phyloP scores from a whole-genome alignment of 1,140 invertebrate species.

The Drosophila pallidifrons region DNA sequence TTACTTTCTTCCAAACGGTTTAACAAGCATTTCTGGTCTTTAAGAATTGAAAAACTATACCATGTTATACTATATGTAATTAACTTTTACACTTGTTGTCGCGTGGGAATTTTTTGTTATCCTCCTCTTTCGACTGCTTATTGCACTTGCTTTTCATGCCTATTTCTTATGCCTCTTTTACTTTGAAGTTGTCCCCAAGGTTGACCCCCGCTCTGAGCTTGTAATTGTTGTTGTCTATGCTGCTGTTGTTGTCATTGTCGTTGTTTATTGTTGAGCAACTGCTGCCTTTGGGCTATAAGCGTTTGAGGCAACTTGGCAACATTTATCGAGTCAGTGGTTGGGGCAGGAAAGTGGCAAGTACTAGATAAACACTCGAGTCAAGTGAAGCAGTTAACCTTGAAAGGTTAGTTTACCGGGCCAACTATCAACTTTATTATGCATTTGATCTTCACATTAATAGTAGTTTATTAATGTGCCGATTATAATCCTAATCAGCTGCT shows the following conservation, averaged over 20 bases:
- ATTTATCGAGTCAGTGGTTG: background rate
- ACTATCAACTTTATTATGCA: conserved; percentile 9
- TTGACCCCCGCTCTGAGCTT: conserved; percentile 17
- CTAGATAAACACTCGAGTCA: conserved; percentile 17
- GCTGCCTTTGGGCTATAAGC: conserved; percentile 19
- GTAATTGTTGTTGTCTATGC: conserved; percentile 4
- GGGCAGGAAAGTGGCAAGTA: conserved; percentile 33
- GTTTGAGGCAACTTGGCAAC: conserved; percentile 13
- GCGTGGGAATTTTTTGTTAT: conserved; percentile 49
- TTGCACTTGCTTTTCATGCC: conserved; percentile 42
- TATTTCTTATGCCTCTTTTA: conserved; percentile 5
- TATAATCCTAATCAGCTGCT: conserved; percentile 11
- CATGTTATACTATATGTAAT: conserved; percentile 33
- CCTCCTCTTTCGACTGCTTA: conserved; percentile 25
- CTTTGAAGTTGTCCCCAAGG: conserved; percentile 51
- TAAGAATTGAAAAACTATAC: conserved; percentile 48
- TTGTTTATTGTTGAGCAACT: conserved; percentile 32
- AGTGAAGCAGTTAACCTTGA: conserved; percentile 41
- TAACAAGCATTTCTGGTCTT: conserved; percentile 18
- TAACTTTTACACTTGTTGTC: conserved; percentile 39
- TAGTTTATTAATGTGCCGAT: background rate
- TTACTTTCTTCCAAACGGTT: conserved; percentile 44
- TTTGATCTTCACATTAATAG: conserved; percentile 11
- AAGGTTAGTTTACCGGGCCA: conserved; percentile 6
- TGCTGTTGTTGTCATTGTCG: background rate